phyloP scores from a whole-genome alignment of 2,888 invertebrate genomes.

The Erebia aethiops region DNA sequence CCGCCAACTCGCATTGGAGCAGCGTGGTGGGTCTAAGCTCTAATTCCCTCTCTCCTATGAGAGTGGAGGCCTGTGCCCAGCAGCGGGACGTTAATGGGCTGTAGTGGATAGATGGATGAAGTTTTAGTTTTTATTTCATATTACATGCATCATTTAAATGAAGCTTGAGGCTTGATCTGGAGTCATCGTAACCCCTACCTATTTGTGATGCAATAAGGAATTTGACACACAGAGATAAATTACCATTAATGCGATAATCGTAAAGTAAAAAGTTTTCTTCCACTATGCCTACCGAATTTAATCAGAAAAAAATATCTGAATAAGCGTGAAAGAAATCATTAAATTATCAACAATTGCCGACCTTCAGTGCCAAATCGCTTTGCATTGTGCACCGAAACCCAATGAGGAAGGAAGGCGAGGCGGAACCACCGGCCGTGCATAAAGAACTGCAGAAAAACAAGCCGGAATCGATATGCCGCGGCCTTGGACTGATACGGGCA shows the following conservation, averaged over 20 bases:
- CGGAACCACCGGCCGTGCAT: conserved; percentile 66
- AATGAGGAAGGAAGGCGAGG: conserved; percentile 67
- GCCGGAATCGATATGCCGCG: conserved; percentile 59
- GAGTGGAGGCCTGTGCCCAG: too few species aligned
- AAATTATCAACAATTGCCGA: conserved; percentile 37
- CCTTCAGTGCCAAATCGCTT: conserved; percentile 49
- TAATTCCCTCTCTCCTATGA: too few species aligned
- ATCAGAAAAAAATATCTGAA: not conserved
- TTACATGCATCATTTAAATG: too few species aligned
- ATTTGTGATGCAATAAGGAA: too few species aligned
- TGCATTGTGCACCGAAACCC: conserved; percentile 55
- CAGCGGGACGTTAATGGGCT: too few species aligned
- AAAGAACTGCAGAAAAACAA: conserved; percentile 55
- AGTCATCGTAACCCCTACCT: too few species aligned
- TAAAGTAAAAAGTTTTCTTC: not conserved
- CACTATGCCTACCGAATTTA: not conserved
- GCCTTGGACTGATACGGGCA: conserved; percentile 60
- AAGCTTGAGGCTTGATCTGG: too few species aligned
- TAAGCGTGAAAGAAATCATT: conserved; percentile 10
- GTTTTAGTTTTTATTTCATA: too few species aligned
- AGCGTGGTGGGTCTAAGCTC: too few species aligned
- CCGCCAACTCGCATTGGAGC: too few species aligned
- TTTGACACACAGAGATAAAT: too few species aligned
- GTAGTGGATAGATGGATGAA: too few species aligned
- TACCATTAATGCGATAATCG: not conserved